These are phyloP conservation scores for Thamnaconus septentrionalis DNA, from an alignment of 2,113 vertebrate genomes.

Conservation along the genomic window DNA sequence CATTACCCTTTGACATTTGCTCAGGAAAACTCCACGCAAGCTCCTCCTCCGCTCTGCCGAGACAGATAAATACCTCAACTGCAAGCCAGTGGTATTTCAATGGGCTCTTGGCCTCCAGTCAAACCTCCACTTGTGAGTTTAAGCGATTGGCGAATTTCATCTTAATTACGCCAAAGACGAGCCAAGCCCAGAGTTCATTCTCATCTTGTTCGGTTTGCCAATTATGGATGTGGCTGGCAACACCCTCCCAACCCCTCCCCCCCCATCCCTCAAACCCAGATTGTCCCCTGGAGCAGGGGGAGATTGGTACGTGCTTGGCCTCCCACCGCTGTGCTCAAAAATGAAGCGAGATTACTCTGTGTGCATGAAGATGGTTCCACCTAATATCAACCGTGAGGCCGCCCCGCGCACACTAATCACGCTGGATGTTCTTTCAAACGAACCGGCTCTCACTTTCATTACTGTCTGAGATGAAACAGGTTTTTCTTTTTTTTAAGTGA, in stretches of 20 bases:
- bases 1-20: slow-evolving; percentile 78
- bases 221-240: slow-evolving; percentile 65
- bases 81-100: slow-evolving; percentile 68
- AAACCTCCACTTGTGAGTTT: slow-evolving; percentile 72
- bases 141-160: slow-evolving; percentile 72
- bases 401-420: slow-evolving; percentile 62
- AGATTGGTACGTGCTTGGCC: slow-evolving; percentile 60
- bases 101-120: slow-evolving; percentile 74
- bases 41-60: slow-evolving; percentile 43
- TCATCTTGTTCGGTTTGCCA: slow-evolving; percentile 67
- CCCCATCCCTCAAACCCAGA: slow-evolving; percentile 65
- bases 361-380: slow-evolving; percentile 59
- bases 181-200: slow-evolving; percentile 69
- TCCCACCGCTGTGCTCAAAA: slow-evolving; percentile 56
- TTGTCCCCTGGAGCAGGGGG: slow-evolving; percentile 65
- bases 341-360: slow-evolving; percentile 66
- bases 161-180: slow-evolving; percentile 71
- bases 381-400: slow-evolving; percentile 58
- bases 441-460: slow-evolving; percentile 60
- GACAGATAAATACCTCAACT: slow-evolving; percentile 55
- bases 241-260: slow-evolving; percentile 34
- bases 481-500: slow-evolving; percentile 29
- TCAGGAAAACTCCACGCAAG: slow-evolving; percentile 45
- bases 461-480: slow-evolving; percentile 52
- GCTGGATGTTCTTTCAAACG: slow-evolving; percentile 32